Evolutionary conservation across 2,113 vertebrate genomes (phyloP).

Genomic region (Choloepus hoffmanni): DNA sequence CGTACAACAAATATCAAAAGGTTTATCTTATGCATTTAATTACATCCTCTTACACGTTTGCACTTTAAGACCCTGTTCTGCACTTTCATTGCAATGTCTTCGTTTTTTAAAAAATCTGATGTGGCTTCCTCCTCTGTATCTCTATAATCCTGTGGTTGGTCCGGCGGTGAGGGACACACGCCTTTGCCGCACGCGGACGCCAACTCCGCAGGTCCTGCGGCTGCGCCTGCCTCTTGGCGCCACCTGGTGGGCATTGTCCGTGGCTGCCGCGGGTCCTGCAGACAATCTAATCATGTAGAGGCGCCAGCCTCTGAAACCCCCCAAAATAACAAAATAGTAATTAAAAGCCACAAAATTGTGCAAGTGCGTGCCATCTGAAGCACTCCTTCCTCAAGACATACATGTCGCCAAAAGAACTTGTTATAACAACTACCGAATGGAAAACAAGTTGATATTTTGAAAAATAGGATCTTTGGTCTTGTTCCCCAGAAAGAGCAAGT

Average conservation of each 20-base stretch:
- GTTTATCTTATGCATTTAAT: neutral
- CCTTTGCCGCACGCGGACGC: neutral
- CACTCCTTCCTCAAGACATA: constrained; percentile 83
- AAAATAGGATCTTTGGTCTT: constrained; percentile 78
- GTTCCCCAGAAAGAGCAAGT: constrained; percentile 72
- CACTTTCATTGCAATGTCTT: neutral
- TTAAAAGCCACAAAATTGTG: constrained; percentile 88
- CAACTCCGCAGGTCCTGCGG: no score
- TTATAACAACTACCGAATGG: constrained; percentile 83
- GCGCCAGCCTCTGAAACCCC: constrained; percentile 87
- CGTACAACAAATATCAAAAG: constrained; percentile 5
- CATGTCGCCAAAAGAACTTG: constrained; percentile 84
- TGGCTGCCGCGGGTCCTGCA: constrained; percentile 33
- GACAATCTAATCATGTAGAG: constrained; percentile 83
- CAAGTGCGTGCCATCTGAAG: constrained; percentile 83
- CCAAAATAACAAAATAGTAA: constrained; percentile 88
- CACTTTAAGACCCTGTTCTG: neutral
- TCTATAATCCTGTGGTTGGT: neutral
- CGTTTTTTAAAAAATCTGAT: neutral
- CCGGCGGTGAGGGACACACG: neutral
- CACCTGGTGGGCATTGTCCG: constrained; percentile 80
- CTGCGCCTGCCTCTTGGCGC: constrained; percentile 79
- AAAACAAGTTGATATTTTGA: constrained; percentile 82
- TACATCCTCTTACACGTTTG: neutral
- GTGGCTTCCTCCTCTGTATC: neutral